Base-by-base conservation (phyloP, 2,797 vertebrate species). In the Acomys russatus region DNA sequence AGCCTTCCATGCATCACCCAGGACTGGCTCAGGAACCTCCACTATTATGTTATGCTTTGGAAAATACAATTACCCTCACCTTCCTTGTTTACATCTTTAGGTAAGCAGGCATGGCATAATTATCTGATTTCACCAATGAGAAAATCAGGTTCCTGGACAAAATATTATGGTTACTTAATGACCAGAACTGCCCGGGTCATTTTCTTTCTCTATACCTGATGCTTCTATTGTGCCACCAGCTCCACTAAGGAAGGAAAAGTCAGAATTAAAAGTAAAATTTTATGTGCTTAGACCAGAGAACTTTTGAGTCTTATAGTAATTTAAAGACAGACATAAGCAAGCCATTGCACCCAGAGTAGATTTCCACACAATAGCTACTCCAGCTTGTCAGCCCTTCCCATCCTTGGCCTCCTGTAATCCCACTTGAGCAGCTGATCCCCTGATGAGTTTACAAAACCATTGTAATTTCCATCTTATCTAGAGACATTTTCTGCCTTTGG, bases 221-320 rank as follows among this genome's bases (percentile, higher is more conserved):
- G 17, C 12, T 88, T 66, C 59, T 49, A 74, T 33, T 82, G 8
- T 73, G 77, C 59, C 38, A 95, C 2, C 14, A 87, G 64, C 22
- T 76, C 17, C 77, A 90, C 30, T 77, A 87, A 88, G 33, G 30
- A 95, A 82, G 28, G n/a, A 15, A 88, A 93, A 73, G 18, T 90
- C 78, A 84, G 64, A 90, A 51, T 11, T 59, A 73, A 49, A 59
- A 54, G 11, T 23, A 86, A 92, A 63, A 23, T 78, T 83, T 83
- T 84, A n/a, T 76, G 17, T 30, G 49, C 61, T 59, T 82, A 95
- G 51, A 89, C n/a, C 10, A 59, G n/a, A 82, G 28, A 74, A 30
- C 74, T 93, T 96, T 66, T 25, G 51, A 94, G 49, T 91, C 79
- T 80, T 71, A 18, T 90, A 25, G 14, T 95, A 68, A 92, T 78